Conservation (phyloP, 1,140 invertebrate genomes). For the Drosophila sulfurigaster region DNA sequence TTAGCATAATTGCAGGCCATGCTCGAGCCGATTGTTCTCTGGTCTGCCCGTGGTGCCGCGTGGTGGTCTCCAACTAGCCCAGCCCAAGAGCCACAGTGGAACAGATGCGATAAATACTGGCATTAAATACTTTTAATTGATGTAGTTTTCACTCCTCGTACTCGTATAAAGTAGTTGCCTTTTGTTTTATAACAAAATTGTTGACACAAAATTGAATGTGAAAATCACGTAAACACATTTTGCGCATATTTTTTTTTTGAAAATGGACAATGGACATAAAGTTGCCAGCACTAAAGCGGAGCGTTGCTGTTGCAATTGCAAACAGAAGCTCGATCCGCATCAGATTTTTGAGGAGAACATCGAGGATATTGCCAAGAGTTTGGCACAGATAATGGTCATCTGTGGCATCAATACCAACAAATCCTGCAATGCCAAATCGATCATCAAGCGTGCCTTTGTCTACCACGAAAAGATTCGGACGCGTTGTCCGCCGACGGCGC, state of each 20-base stretch:
- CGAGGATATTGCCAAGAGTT: conserved; percentile 63
- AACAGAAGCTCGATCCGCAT: conserved; percentile 60
- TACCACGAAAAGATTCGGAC: conserved; percentile 64
- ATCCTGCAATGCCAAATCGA: conserved; percentile 53
- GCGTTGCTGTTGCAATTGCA: conserved; percentile 62
- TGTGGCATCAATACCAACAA: conserved; percentile 66
- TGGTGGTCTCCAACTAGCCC: conserved; percentile 65
- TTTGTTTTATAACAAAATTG: conserved; percentile 1
- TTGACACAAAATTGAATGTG: conserved; percentile 38
- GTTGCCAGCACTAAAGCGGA: conserved; percentile 5
- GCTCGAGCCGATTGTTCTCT: conserved; percentile 19
- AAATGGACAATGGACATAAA: conserved; percentile 35
- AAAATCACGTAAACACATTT: conserved; percentile 4
- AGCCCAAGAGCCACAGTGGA: conserved; percentile 25
- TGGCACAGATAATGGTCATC: conserved; percentile 67
- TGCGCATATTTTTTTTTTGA: neutral
- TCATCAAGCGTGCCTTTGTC: conserved; percentile 69
- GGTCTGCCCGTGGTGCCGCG: conserved; percentile 14
- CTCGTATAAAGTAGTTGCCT: too few species aligned
- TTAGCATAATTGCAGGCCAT: conserved; percentile 74
- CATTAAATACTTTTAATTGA: neutral
- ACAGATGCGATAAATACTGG: neutral
- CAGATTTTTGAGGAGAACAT: conserved; percentile 71
- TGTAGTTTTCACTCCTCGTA: neutral
- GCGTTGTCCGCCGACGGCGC: conserved; percentile 18